These are phyloP conservation scores for Anarsia innoxiella DNA, from an alignment of 2,888 invertebrate genomes.

Conservation along the genomic window DNA sequence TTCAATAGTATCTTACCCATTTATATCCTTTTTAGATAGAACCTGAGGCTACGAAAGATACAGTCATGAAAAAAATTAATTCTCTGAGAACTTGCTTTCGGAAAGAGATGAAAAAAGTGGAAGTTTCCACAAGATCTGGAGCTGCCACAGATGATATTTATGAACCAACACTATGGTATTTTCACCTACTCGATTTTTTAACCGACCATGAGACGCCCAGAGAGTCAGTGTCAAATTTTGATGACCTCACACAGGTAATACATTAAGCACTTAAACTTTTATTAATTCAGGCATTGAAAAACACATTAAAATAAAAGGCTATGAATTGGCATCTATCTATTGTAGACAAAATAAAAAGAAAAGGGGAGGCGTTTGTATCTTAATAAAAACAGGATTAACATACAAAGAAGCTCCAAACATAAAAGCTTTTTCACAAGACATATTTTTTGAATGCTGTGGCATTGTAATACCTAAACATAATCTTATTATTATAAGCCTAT, in stretches of 20 bases:
- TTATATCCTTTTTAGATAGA: no score
- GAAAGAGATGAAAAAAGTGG: not conserved
- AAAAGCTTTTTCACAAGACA: not conserved
- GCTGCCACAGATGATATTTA: not conserved
- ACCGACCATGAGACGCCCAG: not conserved
- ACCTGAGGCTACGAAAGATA: no score
- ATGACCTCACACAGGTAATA: no score
- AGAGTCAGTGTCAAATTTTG: not conserved
- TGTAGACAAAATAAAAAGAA: constrained; percentile 10
- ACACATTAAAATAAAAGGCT: not conserved
- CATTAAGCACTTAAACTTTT: not conserved
- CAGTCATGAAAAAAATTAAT: no score
- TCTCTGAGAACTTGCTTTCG: no score
- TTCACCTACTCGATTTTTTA: not conserved
- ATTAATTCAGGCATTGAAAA: not conserved
- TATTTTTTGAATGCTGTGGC: constrained; percentile 8
- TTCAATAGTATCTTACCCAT: no score
- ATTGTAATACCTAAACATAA: not conserved
- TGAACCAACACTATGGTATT: not conserved
- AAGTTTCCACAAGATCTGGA: not conserved
- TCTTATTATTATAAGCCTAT: constrained; percentile 6
- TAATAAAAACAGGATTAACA: constrained; percentile 5
- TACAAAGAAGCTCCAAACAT: constrained; percentile 5
- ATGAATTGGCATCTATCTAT: constrained; percentile 7
- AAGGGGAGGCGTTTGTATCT: constrained; percentile 15